Evolutionary conservation across 2,113 vertebrate species (phyloP).

Genomic region (Cathartes aura): DNA sequence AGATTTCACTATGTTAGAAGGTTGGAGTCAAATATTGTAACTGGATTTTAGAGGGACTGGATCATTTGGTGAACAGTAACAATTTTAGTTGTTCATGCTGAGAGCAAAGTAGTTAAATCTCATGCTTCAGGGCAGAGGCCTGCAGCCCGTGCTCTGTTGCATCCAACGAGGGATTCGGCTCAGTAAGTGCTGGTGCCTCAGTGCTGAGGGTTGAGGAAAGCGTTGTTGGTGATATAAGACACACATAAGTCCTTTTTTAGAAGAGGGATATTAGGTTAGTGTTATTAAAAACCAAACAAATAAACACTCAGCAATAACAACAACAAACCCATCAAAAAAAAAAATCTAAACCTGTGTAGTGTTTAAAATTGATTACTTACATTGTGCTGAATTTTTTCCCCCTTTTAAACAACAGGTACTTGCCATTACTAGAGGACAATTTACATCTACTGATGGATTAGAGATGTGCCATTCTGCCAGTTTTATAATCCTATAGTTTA

Average conservation of each 20-base stretch:
- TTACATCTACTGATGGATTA: not conserved
- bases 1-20: not conserved
- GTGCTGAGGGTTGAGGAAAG: not conserved
- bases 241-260: not conserved
- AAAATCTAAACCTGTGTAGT: not conserved
- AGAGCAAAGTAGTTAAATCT: slow-evolving; percentile 44
- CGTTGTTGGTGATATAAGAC: not conserved
- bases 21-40: not conserved
- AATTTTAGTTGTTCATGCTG: slow-evolving; percentile 34
- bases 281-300: not conserved
- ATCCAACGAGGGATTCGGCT: not conserved
- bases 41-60: not conserved
- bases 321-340: not conserved
- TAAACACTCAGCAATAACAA: not conserved
- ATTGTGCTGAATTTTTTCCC: not conserved
- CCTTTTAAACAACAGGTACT: not conserved
- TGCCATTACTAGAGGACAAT: not conserved
- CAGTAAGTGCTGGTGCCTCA: not conserved
- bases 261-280: not conserved
- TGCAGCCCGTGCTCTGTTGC: not conserved
- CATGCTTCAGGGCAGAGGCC: not conserved
- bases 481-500: slow-evolving; percentile 1
- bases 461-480: not conserved
- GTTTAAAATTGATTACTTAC: not conserved
- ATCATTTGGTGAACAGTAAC: slow-evolving; percentile 14